Percentiles rank a stretch among this genome's conserved stretches.
Conservation (phyloP, 2,113 vertebrate genomes). For the Gnathonemus longibarbis region DNA sequence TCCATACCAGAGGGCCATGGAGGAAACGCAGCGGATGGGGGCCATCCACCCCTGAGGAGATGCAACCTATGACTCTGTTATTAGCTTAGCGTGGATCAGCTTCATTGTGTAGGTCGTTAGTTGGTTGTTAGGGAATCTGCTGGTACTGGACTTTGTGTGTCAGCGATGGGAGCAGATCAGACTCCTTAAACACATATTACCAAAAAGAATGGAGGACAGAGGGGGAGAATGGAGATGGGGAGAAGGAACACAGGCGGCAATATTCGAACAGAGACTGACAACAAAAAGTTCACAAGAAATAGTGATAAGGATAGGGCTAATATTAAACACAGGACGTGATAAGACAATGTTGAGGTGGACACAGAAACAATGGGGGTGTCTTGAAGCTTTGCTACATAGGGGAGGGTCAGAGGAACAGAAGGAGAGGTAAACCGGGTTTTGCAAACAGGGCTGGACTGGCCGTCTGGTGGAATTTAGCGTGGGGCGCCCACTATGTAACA, state of each 20-base stretch:
- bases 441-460: slow-evolving; percentile 15
- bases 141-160: neutral
- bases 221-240: no score
- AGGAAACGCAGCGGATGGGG: neutral
- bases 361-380: neutral
- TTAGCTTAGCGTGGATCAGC: neutral
- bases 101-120: neutral
- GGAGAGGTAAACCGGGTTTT: neutral
- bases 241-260: neutral
- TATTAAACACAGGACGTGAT: neutral
- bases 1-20: neutral
- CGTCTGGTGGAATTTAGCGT: neutral
- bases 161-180: neutral
- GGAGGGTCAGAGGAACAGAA: neutral
- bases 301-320: neutral
- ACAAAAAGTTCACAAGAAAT: neutral
- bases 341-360: neutral
- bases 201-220: neutral
- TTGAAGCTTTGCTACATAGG: neutral
- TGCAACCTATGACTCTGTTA: neutral
- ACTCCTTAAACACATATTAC: neutral
- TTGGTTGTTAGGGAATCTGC: neutral
- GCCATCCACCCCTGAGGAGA: neutral
- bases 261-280: neutral
- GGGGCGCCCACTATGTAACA: neutral